A percentile compares a stretch with the other conserved stretches of the same genome.
These are phyloP conservation scores for Xiphias gladius DNA, from an alignment of 2,113 vertebrate genomes.

Conservation along the genomic window DNA sequence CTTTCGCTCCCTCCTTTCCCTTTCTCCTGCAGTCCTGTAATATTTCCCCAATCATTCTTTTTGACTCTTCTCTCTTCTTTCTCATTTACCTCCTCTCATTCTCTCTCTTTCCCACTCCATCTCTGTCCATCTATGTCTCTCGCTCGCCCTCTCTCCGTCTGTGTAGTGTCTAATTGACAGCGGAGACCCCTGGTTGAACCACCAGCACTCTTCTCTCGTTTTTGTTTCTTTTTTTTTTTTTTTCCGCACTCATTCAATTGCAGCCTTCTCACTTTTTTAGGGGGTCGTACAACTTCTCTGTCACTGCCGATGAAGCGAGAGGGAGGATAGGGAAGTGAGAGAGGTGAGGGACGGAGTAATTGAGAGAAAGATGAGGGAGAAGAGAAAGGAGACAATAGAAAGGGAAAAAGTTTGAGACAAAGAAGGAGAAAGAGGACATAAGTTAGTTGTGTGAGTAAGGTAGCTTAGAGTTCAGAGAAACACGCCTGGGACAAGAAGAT, in stretches of 20 bases:
- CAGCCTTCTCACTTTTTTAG: constrained; percentile 50
- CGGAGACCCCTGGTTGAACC: constrained; percentile 79
- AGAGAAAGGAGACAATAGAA: neutral
- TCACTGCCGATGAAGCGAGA: constrained; percentile 22
- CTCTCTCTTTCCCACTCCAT: constrained; percentile 34
- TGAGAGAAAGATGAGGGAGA: neutral
- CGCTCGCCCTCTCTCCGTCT: constrained; percentile 65
- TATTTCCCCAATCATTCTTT: constrained; percentile 76
- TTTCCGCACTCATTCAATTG: constrained; percentile 40
- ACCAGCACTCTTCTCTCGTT: constrained; percentile 39
- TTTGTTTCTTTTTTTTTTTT: constrained; percentile 8
- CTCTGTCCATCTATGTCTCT: constrained; percentile 45
- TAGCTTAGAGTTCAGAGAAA: constrained; percentile 31
- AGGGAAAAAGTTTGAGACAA: neutral
- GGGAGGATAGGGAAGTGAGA: neutral
- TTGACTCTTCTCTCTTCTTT: constrained; percentile 56
- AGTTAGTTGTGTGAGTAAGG: constrained; percentile 5
- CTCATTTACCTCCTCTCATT: constrained; percentile 55
- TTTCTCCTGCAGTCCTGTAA: constrained; percentile 63
- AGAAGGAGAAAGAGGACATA: neutral
- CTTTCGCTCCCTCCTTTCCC: constrained; percentile 48
- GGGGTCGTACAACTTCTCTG: constrained; percentile 47
- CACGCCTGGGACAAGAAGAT: too few species aligned
- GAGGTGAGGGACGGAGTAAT: neutral
- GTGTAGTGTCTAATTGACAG: constrained; percentile 79